These are phyloP conservation scores for Tetropium fuscum DNA, from an alignment of 2,888 invertebrate genomes.

Conservation along the genomic window DNA sequence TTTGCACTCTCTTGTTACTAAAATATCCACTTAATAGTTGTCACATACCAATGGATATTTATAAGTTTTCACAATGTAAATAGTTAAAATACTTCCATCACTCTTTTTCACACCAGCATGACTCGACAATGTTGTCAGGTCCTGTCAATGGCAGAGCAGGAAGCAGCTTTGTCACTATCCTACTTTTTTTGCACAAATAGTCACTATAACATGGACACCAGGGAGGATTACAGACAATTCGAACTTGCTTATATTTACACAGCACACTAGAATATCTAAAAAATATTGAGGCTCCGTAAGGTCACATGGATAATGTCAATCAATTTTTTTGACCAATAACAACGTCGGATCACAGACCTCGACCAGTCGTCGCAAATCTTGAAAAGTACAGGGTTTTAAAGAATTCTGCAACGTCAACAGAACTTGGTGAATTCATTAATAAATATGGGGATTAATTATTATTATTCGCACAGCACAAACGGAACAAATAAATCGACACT, in stretches of 20 bases:
- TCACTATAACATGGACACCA: neutral
- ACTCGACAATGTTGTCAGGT: constrained; percentile 19
- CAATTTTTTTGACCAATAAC: constrained; percentile 15
- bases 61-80: neutral
- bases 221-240: neutral
- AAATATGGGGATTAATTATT: no score
- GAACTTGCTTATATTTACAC: constrained; percentile 6
- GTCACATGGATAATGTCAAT: constrained; percentile 17
- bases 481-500: neutral
- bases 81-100: constrained; percentile 5
- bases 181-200: constrained; percentile 1
- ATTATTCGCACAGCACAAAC: no score
- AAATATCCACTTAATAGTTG: constrained; percentile 4
- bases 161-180: neutral
- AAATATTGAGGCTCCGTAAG: constrained; percentile 21
- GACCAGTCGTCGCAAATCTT: constrained; percentile 6
- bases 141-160: neutral
- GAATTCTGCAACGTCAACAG: constrained; percentile 16
- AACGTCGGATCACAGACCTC: neutral
- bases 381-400: constrained; percentile 8
- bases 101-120: constrained; percentile 22
- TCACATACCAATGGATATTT: constrained; percentile 2
- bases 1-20: neutral
- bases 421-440: neutral
- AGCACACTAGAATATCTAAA: constrained; percentile 13